These are phyloP conservation scores for Drosophila ambigua DNA, from an alignment of 1,140 invertebrate species.

Conservation along the genomic window DNA sequence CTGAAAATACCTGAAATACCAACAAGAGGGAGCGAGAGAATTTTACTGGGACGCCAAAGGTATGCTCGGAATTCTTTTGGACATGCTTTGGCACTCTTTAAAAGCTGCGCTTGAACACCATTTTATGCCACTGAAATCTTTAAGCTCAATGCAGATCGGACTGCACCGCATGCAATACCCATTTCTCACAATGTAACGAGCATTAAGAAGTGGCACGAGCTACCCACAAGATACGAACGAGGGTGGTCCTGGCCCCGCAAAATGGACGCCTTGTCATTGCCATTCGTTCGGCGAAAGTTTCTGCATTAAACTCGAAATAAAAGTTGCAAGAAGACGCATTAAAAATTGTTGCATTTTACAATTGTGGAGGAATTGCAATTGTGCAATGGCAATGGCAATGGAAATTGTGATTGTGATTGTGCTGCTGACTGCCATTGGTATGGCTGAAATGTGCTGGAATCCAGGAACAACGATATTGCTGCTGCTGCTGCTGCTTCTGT, in stretches of 20 bases:
- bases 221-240: constrained; percentile 36
- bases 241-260: constrained; percentile 9
- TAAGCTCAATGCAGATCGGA: no score
- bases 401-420: constrained; percentile 53
- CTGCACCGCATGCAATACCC: not conserved
- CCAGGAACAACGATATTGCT: constrained; percentile 10
- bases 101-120: no score
- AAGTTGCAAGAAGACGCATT: constrained; percentile 75
- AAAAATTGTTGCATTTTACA: constrained; percentile 80
- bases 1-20: constrained; percentile 4
- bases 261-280: constrained; percentile 27
- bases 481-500: constrained; percentile 7
- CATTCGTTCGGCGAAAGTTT: constrained; percentile 46
- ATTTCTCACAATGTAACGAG: constrained; percentile 29
- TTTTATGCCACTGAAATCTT: no score
- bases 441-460: constrained; percentile 41
- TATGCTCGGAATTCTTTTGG: constrained; percentile 5
- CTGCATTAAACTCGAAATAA: constrained; percentile 77
- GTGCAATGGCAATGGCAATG: constrained; percentile 33
- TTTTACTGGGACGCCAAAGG: not conserved
- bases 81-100: not conserved
- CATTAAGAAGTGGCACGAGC: constrained; percentile 23
- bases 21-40: not conserved
- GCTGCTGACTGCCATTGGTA: constrained; percentile 47
- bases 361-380: constrained; percentile 62